Base-by-base conservation (phyloP, 2,888 invertebrate species). In the Dasypolia templi region DNA sequence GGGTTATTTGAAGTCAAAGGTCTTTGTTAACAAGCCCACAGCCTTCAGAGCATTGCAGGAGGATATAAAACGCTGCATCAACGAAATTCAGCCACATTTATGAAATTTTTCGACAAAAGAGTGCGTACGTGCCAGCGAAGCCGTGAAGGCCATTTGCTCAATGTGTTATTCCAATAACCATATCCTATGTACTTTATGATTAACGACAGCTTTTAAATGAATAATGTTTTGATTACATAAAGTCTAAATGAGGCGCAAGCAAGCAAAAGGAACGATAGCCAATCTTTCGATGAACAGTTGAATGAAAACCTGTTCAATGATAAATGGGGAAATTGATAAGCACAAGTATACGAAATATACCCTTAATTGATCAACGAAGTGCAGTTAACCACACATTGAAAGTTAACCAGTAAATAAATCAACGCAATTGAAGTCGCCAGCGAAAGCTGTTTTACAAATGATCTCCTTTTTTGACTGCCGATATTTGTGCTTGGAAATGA, bases 371-470 rank as follows among this genome's bases (percentile, higher is more conserved):
- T 62, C 53, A 81, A 72, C 67, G 65, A 65, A 51, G 62, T 80
- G 53, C 53, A 66, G 42, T 79, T 59, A 62, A 79, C 81, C 75
- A 75, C 84, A 76, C 77, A 83, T 78, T 81, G 66, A 83, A 74
- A 69, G 62, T 62, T 64, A 61, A 79, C 71, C 78, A 68, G 76
- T 72, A 79, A 77, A 86, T 83, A 86, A 86, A 77, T 86, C 85
- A 79, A 75, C 74, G 63, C 82, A 76, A 78, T 78, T 77, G 79
- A 82, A 77, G 68, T 79, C 55, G 67, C 66, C 4, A 81, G 85
- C 67, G 83, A 86, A 86, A 86, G 87, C 69, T 65, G 86, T 84
- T 79, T 84, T 72, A 80, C 85, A 86, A 86, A 85, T 73, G 87
- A 82, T 77, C 85, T 86, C 86, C 87, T 82, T 86, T 86, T 86